A percentile compares a stretch with the other conserved stretches of the same genome.
Conservation (phyloP, 2,113 vertebrate genomes). For the Xenus cinereus region DNA sequence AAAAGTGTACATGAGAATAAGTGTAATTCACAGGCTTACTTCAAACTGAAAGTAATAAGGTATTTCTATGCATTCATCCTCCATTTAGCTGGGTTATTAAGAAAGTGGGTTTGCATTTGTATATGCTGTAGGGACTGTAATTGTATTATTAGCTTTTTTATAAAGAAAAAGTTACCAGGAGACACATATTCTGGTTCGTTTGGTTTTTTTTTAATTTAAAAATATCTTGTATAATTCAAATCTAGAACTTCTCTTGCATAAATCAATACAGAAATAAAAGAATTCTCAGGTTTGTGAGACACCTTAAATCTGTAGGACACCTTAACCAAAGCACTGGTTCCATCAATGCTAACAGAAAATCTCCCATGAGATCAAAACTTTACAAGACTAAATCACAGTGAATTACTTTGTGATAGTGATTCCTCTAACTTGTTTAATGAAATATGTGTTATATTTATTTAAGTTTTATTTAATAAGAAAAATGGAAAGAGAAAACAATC, state of each 20-base stretch:
- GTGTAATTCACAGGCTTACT: neutral
- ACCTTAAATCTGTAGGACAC: neutral
- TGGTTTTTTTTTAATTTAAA: neutral
- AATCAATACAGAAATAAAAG: neutral
- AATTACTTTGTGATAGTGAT: neutral
- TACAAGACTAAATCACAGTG: neutral
- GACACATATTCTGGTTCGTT: neutral
- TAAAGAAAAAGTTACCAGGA: neutral
- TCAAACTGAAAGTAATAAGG: neutral
- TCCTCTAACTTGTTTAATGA: neutral
- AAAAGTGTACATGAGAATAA: neutral
- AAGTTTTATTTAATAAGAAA: neutral
- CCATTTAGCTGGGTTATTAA: neutral
- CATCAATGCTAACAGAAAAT: neutral
- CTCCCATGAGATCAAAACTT: neutral
- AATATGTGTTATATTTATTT: neutral
- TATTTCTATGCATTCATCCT: neutral
- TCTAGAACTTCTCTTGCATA: neutral
- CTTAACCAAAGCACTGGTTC: fast-evolving
- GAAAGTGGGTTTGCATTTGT: neutral
- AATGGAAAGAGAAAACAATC: neutral
- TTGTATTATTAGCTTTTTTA: neutral
- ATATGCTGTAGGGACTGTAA: fast-evolving
- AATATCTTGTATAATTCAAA: neutral
- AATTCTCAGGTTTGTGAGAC: neutral